Base-by-base conservation (phyloP, 2,797 vertebrate species). In the Enteromius mattozi region DNA sequence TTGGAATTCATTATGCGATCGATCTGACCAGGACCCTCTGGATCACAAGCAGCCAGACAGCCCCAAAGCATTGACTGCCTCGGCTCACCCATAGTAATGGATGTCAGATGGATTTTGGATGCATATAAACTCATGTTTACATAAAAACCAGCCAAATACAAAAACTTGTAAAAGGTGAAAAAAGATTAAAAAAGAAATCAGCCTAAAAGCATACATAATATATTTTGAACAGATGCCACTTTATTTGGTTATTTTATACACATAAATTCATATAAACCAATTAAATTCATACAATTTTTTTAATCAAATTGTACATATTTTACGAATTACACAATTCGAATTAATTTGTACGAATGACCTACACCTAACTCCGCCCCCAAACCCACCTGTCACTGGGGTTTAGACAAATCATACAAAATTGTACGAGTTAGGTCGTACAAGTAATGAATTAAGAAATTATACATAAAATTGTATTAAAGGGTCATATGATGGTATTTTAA, bases 1-100 rank as follows among this genome's bases (percentile, higher is more conserved):
- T 82, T 82, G 21, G 21, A 82, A 82, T 82, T 65, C 69, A 74
- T 77, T 68, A 87, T 87, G 90, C 71, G 8, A 76, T 83, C 16
- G 45, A 83, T 83, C 71, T 76, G 30, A 17, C 42, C 16, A 68
- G 21, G 16, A 40, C 30, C 70, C 30, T 13, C 56, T 63, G 42
- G 59, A 65, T 17, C 51, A 63, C 2, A 7, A 65, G n/a, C 21
- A 40, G 59, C 33, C 71, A 66, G 54, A 68, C 35, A 83, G 63
- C 81, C 33, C 21, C 7, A 40, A 54, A 68, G 16, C 61, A 51
- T 68, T 6, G 7, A 56, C 24, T 77, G 45, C 12, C 42, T 66
- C 4, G 3, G 16, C n/a, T 63, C 69, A 63, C 7, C 27, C 51
- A 2, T 19, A 17, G n/a, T 66, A 35, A 83, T 83, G 59, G 5